Evolutionary conservation across 2,797 vertebrate species (phyloP), one percentile per base, ranked within the genome.

Genomic region (Monodelphis domestica): DNA sequence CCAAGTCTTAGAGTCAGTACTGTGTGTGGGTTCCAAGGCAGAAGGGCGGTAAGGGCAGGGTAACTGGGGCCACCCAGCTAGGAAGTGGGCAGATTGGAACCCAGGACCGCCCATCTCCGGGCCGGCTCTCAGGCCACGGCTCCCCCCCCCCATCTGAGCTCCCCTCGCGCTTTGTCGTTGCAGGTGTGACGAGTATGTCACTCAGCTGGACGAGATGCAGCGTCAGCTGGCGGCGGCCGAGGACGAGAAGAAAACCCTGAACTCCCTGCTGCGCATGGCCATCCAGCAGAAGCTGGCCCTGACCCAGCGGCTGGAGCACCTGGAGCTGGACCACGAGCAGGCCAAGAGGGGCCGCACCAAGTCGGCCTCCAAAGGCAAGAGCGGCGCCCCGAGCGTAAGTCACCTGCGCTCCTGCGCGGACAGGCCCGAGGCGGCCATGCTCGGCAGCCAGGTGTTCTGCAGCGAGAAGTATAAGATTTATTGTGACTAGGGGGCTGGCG

Each of bases 221-320:
- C 98, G 99, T 96, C 99, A 99, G 97, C 99, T 99, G 53, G 99
- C 99, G 0, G 99, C 99, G 0, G 99, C 99, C 0, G 99, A 99
- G 98, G 99, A 99, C 0, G 99, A 99, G 98, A 99, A 99, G 99
- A 99, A 99, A 98, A 99, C 99, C 1, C 98, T 99, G 89, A 99
- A 99, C 98, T 99, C 99, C 0, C 98, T 99, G 97, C 99, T 99
- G 92, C 99, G 99, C 11, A 99, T 99, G 99, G 99, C 99, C 57
- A 99, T 99, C 98, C 99, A 99, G 98, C 99, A 99, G 99, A 99
- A 99, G 98, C 98, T 99, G 97, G 99, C 99, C 0, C 98, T 99
- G 97, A 99, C 99, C 0, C 99, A 99, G 98, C 99, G 99, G 52
- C 98, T 99, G 97, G 99, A 99, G 95, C 99, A 99, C 96, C 98